Evolutionary conservation across 2,888 invertebrate species (phyloP).

Genomic region (Polyommatus icarus): DNA sequence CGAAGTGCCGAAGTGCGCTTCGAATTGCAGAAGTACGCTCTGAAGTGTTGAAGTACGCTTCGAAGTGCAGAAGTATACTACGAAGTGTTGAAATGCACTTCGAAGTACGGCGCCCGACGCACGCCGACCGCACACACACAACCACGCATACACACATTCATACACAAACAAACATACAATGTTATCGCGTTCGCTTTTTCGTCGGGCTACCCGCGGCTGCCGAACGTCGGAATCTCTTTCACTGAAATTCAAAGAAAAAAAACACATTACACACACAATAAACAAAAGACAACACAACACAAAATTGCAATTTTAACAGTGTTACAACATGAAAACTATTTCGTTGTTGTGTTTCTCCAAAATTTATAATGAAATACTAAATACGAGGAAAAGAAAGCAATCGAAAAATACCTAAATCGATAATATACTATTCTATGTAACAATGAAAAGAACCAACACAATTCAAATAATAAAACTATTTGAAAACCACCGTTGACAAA

Average conservation of each 20-base stretch:
- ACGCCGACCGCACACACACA: constrained; percentile 42
- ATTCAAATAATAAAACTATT: not conserved
- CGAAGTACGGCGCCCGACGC: constrained; percentile 35
- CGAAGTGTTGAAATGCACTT: constrained; percentile 36
- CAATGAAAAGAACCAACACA: not conserved
- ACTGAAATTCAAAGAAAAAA: constrained; percentile 55
- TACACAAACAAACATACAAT: constrained; percentile 41
- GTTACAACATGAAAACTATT: not conserved
- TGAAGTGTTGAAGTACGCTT: not conserved
- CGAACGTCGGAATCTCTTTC: constrained; percentile 74
- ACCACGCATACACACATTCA: constrained; percentile 47
- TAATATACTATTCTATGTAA: not conserved
- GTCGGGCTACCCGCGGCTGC: constrained; percentile 64
- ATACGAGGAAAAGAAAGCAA: not conserved
- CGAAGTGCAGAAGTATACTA: not conserved
- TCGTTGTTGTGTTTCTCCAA: not conserved
- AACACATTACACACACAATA: constrained; percentile 20
- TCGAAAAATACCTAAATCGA: not conserved
- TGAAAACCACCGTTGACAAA: not conserved
- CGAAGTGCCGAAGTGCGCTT: not conserved
- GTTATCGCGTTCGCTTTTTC: constrained; percentile 67
- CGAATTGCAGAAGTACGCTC: constrained; percentile 8
- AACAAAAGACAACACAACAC: not conserved
- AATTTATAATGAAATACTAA: not conserved
- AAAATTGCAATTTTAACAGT: not conserved